These are phyloP conservation scores for Creontiades dilutus DNA, from an alignment of 2,888 invertebrate genomes.

Conservation along the genomic window DNA sequence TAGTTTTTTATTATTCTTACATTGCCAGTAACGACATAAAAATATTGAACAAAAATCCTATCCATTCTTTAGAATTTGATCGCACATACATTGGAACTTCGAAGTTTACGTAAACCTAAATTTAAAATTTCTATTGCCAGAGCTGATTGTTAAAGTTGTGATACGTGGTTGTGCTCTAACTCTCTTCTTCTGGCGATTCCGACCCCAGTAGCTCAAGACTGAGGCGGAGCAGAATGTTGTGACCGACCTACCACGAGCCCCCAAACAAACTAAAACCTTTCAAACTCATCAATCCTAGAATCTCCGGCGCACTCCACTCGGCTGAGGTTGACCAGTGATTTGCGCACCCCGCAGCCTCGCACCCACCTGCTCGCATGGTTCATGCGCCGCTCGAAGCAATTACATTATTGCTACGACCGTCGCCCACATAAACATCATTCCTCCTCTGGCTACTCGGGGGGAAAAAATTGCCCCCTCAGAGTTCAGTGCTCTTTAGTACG, in stretches of 20 bases:
- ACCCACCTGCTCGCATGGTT: constrained; percentile 32
- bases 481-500: constrained; percentile 10
- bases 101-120: too few species aligned
- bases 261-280: not conserved
- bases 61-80: too few species aligned
- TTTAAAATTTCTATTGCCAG: too few species aligned
- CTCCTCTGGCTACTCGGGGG: not conserved
- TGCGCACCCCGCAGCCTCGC: not conserved
- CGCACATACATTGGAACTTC: too few species aligned
- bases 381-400: not conserved
- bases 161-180: too few species aligned
- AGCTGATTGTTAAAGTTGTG: too few species aligned
- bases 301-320: not conserved
- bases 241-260: not conserved
- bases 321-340: not conserved
- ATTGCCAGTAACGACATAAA: too few species aligned
- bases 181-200: too few species aligned
- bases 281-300: not conserved
- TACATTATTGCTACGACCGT: not conserved
- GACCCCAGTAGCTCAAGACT: too few species aligned
- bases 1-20: too few species aligned
- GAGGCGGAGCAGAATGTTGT: too few species aligned
- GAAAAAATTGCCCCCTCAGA: not conserved
- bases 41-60: too few species aligned
- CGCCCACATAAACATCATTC: constrained; percentile 37